These are phyloP conservation scores for Argyra leucocephala DNA, from an alignment of 2,888 invertebrate genomes.

Conservation along the genomic window DNA sequence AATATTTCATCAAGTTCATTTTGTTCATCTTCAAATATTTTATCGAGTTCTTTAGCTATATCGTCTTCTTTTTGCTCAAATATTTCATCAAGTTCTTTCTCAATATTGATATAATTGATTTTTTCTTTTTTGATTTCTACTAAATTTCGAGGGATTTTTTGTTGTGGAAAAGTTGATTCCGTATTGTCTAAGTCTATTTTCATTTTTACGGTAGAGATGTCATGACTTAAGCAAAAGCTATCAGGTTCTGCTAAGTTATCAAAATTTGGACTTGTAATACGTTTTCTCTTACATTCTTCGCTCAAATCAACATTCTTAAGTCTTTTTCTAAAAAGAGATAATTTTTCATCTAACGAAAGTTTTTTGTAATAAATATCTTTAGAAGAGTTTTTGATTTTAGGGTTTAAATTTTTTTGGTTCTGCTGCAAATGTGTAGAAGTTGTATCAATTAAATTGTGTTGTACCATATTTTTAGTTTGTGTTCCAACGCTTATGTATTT, in stretches of 20 bases:
- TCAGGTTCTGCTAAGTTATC: not conserved
- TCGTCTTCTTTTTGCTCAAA: slow-evolving; percentile 26
- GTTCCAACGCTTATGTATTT: not conserved
- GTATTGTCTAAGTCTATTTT: not conserved
- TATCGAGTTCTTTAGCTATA: slow-evolving; percentile 32
- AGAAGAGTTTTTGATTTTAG: not conserved
- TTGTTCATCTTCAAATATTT: slow-evolving; percentile 32
- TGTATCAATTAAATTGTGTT: not conserved
- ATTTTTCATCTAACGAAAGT: not conserved
- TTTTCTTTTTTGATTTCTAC: not conserved
- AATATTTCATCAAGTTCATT: slow-evolving; percentile 36
- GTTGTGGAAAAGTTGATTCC: not conserved
- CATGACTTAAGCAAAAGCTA: not conserved
- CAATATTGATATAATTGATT: not conserved
- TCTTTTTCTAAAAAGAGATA: not conserved
- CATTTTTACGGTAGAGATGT: not conserved
- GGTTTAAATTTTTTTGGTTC: not conserved
- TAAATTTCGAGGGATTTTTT: not conserved
- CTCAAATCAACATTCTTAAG: not conserved
- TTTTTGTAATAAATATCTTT: not conserved
- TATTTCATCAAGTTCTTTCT: not conserved
- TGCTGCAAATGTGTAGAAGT: no score
- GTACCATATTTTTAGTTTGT: not conserved
- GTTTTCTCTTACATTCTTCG: not conserved
- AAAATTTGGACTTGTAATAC: not conserved